Evolutionary conservation across 2,113 vertebrate genomes (phyloP), one percentile per base, ranked within the genome.

Genomic region (Campylorhamphus procurvoides): DNA sequence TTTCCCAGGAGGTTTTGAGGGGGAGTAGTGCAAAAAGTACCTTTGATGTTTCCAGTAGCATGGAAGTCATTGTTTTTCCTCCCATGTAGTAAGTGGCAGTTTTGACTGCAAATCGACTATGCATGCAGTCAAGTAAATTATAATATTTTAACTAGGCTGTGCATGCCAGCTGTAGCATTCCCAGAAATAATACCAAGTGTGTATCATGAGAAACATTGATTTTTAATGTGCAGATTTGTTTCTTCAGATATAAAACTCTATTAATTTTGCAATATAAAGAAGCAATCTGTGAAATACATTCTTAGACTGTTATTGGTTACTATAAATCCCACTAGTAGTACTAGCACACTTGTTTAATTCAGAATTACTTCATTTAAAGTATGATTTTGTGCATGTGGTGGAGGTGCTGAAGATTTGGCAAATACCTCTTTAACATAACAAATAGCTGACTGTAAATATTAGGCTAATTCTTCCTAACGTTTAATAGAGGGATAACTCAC

Each of bases 201-300:
- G 94, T 95, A 91, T 97, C 97, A 97, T 94, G 95, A 98, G 96
- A 96, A 97, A 95, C 94, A 98, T 94, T 97, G 94, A 95, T 96
- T 96, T 97, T 97, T 96, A 98, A 97, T 97, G 92, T 94, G 84
- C 90, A 96, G 86, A 97, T 98, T 98, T 98, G 82, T 98, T 97
- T 97, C 92, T 97, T 97, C 84, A 95, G 94, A 97, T 97, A 97
- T 86, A 97, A 97, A 98, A 97, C 94, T 89, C 92, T 98, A 97
- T 96, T 97, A 92, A 97, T 97, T 98, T 97, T 93, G 84, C 93
- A 97, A 96, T 96, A 96, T 96, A 95, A 97, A 97, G 94, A 96
- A 97, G 75, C 90, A 96, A 97, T 97, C 96, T 97, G 81, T 96
- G 85, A 97, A 96, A 90, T 94, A 85, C 81, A 88, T 97, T 97